These are phyloP conservation scores for Cyprinodon brontotheroides DNA, from an alignment of 2,113 vertebrate species.

Conservation along the genomic window DNA sequence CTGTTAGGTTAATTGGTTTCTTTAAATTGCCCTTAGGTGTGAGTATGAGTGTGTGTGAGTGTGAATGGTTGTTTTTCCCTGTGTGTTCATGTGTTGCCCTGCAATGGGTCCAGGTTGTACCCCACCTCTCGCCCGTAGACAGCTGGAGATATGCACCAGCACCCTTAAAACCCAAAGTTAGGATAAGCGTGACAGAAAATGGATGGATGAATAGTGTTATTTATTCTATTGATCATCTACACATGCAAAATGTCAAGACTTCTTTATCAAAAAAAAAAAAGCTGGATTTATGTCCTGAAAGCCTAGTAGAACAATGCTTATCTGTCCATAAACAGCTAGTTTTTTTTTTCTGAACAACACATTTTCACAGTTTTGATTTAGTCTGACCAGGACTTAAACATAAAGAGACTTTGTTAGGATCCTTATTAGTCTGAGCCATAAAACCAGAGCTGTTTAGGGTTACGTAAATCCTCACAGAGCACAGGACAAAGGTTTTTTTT, in stretches of 20 bases:
- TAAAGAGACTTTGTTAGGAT: slow-evolving; percentile 28
- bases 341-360: slow-evolving; percentile 30
- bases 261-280: not conserved
- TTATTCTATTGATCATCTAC: too few species aligned
- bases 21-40: too few species aligned
- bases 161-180: not conserved
- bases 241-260: too few species aligned
- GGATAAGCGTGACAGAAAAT: too few species aligned
- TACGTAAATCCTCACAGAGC: slow-evolving; percentile 55
- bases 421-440: slow-evolving; percentile 26
- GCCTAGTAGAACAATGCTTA: not conserved
- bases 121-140: too few species aligned
- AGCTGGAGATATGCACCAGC: too few species aligned
- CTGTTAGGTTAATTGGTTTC: too few species aligned
- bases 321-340: slow-evolving; percentile 13
- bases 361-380: slow-evolving; percentile 35
- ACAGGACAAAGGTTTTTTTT: slow-evolving; percentile 65
- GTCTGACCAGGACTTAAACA: slow-evolving; percentile 40
- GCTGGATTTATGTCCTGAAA: not conserved
- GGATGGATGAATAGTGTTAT: too few species aligned
- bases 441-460: slow-evolving; percentile 39
- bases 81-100: too few species aligned
- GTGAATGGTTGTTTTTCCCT: too few species aligned
- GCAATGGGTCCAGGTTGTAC: too few species aligned
- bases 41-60: too few species aligned